Base-by-base conservation (phyloP, 2,888 invertebrate genomes). In the Acronicta aceris region DNA sequence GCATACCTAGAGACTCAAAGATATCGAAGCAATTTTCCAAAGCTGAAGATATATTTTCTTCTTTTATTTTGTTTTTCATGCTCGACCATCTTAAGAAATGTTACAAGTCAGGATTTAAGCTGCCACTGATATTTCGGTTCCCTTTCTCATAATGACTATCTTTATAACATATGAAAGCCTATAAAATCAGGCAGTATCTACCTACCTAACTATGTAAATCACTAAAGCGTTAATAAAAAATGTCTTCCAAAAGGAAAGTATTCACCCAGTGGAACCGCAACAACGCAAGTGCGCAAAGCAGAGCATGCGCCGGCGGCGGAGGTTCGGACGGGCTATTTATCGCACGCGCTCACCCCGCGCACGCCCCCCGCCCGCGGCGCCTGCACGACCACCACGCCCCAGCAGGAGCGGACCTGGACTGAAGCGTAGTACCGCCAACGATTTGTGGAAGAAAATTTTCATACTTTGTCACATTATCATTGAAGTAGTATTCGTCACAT, bases 341-440 rank as follows among this genome's bases (percentile, higher is more conserved):
- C 89, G 84, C 87, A 87, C 87, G 83, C 84, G 86, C 82, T 84
- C 82, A 79, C 82, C 76, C 76, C 78, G 81, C 84, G 76, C 79
- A 69, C 83, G 83, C 84, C 82, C 80, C 81, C 81, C 84, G 88
- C 88, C 80, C 76, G 83, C 80, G 81, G 84, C 84, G 74, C 76
- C 65, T 64, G 81, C 89, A 88, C 88, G 87, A 87, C 80, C 80
- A 84, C 87, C 90, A 89, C 92, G 91, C 92, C 92, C 86, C 59
- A 69, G 64, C 86, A 84, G 89, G 83, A 83, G 77, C 83, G 87
- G 79, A 88, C 72, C 85, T 58, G 73, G 77, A 60, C 40, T 30
- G 0, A n/a, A 45, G 48, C 17, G 51, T 21, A 41, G 15, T 30
- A 15, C 2, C 13, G 13, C 25, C 8, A 10, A 6, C 12, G 7